These are phyloP conservation scores for Tarsius wallacei DNA, from an alignment of 2,797 vertebrate genomes.

Conservation along the genomic window DNA sequence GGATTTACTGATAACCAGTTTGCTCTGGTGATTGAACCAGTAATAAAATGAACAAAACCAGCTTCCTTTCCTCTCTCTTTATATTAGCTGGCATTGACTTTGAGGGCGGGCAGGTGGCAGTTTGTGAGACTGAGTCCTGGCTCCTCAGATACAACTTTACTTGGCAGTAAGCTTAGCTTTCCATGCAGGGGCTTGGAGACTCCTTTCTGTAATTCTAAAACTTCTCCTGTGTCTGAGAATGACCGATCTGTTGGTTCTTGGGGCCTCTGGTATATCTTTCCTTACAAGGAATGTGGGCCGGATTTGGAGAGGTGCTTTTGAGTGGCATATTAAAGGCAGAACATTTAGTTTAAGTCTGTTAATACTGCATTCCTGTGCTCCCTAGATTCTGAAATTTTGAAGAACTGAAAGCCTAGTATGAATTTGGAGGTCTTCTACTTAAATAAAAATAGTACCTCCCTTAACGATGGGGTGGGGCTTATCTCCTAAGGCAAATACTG, in stretches of 20 bases:
- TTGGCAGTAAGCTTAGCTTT: conserved; percentile 39
- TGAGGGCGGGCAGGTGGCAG: not conserved
- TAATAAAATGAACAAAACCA: conserved; percentile 49
- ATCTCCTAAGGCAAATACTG: conserved; percentile 60
- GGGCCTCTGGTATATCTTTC: conserved; percentile 27
- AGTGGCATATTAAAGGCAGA: conserved; percentile 60
- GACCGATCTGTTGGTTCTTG: conserved; percentile 47
- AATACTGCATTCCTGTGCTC: conserved; percentile 23
- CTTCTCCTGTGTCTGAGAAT: conserved; percentile 23
- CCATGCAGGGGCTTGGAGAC: not conserved
- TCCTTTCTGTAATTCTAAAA: conserved; percentile 60
- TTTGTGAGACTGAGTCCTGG: conserved; percentile 38
- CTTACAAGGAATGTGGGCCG: conserved; percentile 34
- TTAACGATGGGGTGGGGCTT: not conserved
- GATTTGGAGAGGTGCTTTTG: conserved; percentile 42
- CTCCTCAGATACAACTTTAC: not conserved
- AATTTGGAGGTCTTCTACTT: conserved; percentile 70
- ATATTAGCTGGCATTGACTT: conserved; percentile 26
- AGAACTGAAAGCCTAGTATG: conserved; percentile 52
- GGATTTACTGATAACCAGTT: conserved; percentile 36
- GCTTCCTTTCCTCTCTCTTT: conserved; percentile 1
- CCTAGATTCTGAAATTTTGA: conserved; percentile 40
- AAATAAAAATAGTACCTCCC: not conserved
- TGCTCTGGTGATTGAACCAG: conserved; percentile 26
- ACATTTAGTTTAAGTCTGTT: conserved; percentile 48